phyloP scores from a whole-genome alignment of 2,113 vertebrate genomes.

The Platysternon megacephalum region DNA sequence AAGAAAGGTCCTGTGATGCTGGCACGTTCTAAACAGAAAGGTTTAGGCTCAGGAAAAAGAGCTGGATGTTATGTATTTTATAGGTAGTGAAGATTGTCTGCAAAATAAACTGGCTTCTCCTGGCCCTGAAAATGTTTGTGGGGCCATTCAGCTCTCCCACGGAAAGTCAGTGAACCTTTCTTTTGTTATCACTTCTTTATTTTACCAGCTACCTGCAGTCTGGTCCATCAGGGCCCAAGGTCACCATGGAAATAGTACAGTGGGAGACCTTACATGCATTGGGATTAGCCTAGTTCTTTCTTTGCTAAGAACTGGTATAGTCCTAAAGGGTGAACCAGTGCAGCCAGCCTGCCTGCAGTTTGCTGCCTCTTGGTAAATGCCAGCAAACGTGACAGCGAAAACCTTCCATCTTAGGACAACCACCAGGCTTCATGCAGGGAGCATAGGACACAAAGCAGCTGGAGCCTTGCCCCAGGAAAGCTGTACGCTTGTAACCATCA shows the following conservation, averaged over 20 bases:
- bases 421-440: background rate
- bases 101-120: background rate
- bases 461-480: background rate
- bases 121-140: background rate
- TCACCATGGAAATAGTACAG: background rate
- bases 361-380: background rate
- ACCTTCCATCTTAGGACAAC: background rate
- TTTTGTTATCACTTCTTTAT: background rate
- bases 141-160: background rate
- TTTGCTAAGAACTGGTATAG: background rate
- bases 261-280: background rate
- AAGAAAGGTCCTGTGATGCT: background rate
- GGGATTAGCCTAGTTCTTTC: background rate
- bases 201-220: background rate
- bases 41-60: background rate
- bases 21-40: background rate
- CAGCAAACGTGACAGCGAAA: background rate
- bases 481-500: background rate
- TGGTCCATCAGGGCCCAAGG: background rate
- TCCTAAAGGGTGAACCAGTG: background rate
- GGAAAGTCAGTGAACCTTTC: background rate
- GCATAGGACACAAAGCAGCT: background rate
- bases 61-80: background rate
- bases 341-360: background rate
- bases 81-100: background rate